Evolutionary conservation across 2,797 vertebrate species (phyloP).

Genomic region (Poecilia picta): DNA sequence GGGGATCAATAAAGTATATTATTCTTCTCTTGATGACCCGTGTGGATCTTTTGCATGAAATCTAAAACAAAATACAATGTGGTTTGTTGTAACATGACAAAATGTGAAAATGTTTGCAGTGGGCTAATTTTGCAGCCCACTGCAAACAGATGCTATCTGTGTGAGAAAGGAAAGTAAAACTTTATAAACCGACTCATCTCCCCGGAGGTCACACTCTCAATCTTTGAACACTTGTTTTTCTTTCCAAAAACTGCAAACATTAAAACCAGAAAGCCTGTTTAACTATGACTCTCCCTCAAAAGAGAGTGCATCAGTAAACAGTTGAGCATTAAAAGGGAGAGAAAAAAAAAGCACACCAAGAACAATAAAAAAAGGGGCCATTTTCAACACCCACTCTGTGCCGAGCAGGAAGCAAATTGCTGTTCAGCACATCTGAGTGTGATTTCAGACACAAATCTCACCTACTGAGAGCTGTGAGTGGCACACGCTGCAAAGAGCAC

Average conservation of each 20-base stretch:
- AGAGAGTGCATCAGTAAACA: conserved; percentile 67
- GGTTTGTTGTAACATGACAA: not conserved
- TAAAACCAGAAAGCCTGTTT: conserved; percentile 54
- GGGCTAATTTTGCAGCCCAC: not conserved
- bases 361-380: conserved; percentile 20
- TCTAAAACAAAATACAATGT: not conserved
- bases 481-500: conserved; percentile 71
- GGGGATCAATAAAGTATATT: too few relatives aligned
- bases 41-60: not conserved
- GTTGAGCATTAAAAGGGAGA: conserved; percentile 42
- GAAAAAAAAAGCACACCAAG: conserved; percentile 46
- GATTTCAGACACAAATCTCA: conserved; percentile 66
- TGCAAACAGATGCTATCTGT: conserved; percentile 25
- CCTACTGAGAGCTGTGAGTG: conserved; percentile 68
- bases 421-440: conserved; percentile 51
- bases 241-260: conserved; percentile 40
- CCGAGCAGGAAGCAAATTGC: conserved; percentile 54
- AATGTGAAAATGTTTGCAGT: not conserved
- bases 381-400: conserved; percentile 46
- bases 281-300: conserved; percentile 47
- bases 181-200: conserved; percentile 33
- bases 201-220: conserved; percentile 34
- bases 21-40: not conserved
- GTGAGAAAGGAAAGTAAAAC: conserved; percentile 29
- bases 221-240: conserved; percentile 19